Percentiles rank a stretch among this genome's conserved stretches.
Conservation (phyloP, 2,797 vertebrate genomes). For the Oryzias sinensis region DNA sequence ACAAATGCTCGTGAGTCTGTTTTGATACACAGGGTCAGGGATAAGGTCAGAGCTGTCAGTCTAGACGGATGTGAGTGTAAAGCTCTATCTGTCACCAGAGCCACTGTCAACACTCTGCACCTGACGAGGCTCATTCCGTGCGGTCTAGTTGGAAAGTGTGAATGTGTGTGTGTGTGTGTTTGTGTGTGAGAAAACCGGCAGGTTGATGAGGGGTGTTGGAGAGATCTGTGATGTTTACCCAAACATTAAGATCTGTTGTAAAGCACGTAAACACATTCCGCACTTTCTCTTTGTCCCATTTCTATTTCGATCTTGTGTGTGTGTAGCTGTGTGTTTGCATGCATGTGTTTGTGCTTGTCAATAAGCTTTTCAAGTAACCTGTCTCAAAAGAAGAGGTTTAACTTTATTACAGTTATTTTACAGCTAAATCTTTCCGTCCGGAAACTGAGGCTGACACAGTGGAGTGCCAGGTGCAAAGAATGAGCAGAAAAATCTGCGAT, state of each 20-base stretch:
- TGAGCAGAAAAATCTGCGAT: no score
- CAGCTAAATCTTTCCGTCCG: no score
- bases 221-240: constrained; percentile 35
- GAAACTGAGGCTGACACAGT: no score
- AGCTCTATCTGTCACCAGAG: constrained; percentile 56
- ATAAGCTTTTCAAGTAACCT: no score
- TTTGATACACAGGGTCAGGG: constrained; percentile 34
- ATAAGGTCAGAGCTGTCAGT: constrained; percentile 41
- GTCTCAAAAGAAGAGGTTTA: no score
- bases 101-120: constrained; percentile 40
- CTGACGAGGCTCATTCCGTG: constrained; percentile 46
- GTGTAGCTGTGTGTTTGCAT: background rate
- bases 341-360: background rate
- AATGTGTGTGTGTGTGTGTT: constrained; percentile 15
- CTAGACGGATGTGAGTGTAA: constrained; percentile 32
- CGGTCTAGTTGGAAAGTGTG: constrained; percentile 32
- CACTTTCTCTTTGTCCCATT: background rate
- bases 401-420: no score
- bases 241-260: constrained; percentile 32
- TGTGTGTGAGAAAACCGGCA: constrained; percentile 14
- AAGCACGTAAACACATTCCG: constrained; percentile 59
- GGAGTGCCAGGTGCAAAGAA: no score
- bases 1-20: constrained; percentile 28
- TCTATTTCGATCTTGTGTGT: background rate
- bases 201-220: constrained; percentile 19